phyloP scores from a whole-genome alignment of 1,140 invertebrate species.

The Nilaparvata lugens region DNA sequence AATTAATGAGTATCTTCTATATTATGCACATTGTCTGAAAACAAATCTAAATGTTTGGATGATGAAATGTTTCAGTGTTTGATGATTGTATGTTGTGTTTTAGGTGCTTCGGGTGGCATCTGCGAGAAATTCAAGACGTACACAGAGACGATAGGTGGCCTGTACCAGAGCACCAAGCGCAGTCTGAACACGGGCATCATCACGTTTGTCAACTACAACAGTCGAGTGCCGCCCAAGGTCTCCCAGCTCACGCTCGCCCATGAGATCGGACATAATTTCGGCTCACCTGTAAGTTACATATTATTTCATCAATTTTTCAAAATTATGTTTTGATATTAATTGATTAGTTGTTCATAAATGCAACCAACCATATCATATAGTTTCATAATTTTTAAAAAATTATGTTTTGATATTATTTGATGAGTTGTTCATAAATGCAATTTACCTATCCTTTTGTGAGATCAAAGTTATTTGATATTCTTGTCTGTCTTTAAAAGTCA shows the following conservation, averaged over 20 bases:
- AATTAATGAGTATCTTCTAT: no score
- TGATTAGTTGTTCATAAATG: conserved; percentile 14
- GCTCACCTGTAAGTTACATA: conserved; percentile 70
- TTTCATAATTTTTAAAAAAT: no score
- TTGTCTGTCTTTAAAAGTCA: no score
- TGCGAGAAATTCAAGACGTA: conserved; percentile 98
- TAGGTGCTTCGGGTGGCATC: conserved; percentile 93
- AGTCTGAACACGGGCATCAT: conserved; percentile 98
- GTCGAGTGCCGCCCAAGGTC: conserved; percentile 90
- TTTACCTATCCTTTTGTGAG: no score
- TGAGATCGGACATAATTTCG: conserved; percentile 99
- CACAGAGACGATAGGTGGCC: conserved; percentile 86
- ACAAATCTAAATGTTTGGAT: no score
- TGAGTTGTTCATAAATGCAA: no score
- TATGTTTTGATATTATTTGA: no score
- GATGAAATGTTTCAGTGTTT: no score
- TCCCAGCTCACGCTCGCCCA: conserved; percentile 96
- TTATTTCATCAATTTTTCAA: neutral
- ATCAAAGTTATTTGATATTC: no score
- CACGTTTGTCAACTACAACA: conserved; percentile 98
- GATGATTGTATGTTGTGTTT: conserved; percentile 15
- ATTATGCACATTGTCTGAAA: no score
- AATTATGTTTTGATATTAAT: no score
- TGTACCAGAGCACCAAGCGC: conserved; percentile 86
- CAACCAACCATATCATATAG: no score